Evolutionary conservation across 2,113 vertebrate species (phyloP).

Genomic region (Dolichotis patagonum): DNA sequence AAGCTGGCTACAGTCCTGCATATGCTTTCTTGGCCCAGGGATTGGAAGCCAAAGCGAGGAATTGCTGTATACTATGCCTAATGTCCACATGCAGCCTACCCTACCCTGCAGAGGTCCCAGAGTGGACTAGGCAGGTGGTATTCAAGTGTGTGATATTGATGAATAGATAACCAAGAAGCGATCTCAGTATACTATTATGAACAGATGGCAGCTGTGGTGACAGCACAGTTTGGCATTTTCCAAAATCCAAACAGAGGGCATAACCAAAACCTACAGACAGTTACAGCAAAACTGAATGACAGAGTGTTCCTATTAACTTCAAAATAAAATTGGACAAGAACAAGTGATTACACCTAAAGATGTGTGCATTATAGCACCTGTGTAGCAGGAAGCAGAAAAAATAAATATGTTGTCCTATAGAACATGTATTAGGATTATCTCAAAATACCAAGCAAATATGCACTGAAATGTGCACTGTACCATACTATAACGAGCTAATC

Average conservation of each 20-base stretch:
- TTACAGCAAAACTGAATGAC: conserved; percentile 21
- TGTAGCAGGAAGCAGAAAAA: background rate
- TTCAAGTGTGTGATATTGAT: background rate
- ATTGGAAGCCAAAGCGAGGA: background rate
- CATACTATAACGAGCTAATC: background rate
- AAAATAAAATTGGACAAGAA: conserved; percentile 24
- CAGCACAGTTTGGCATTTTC: background rate
- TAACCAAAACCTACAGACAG: conserved; percentile 41
- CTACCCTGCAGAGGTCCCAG: background rate
- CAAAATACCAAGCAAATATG: background rate
- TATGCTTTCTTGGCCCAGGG: background rate
- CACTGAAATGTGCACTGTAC: background rate
- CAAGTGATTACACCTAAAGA: background rate
- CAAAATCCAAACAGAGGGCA: conserved; percentile 37
- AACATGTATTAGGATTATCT: background rate
- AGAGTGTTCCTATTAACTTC: background rate
- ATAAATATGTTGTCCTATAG: background rate
- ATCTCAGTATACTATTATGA: background rate
- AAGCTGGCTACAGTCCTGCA: background rate
- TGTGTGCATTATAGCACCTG: background rate
- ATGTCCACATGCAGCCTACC: background rate
- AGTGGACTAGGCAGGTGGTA: background rate
- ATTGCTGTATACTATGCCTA: background rate
- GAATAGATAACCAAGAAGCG: background rate
- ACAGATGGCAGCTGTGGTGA: background rate